Conservation (phyloP, 2,113 vertebrate genomes). For the Excalfactoria chinensis region DNA sequence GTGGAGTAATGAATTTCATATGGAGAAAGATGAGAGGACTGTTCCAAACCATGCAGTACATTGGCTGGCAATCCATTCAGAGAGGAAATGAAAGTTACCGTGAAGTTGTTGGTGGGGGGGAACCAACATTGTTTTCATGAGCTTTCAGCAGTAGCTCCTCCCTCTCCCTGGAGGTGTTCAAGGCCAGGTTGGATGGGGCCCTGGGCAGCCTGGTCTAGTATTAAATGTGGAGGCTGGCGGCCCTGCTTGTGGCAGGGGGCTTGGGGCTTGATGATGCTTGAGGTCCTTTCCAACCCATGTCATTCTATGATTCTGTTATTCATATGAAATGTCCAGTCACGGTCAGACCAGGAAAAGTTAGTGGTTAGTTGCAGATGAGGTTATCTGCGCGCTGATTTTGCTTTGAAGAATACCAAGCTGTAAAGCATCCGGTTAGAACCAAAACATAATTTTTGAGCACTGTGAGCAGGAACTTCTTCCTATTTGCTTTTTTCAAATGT, state of each 20-base stretch:
- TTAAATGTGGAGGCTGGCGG: too few species aligned
- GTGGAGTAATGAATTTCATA: not conserved
- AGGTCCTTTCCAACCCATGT: too few species aligned
- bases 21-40: not conserved
- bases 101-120: not conserved
- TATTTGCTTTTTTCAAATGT: slow-evolving; percentile 62
- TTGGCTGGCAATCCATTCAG: not conserved
- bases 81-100: not conserved
- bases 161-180: not conserved
- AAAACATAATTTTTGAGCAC: slow-evolving; percentile 54
- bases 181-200: too few species aligned
- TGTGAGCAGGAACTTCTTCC: slow-evolving; percentile 33
- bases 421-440: slow-evolving; percentile 34
- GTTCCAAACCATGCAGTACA: not conserved
- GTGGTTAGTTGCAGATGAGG: slow-evolving; percentile 16
- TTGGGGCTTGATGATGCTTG: too few species aligned
- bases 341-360: slow-evolving; percentile 15
- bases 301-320: not conserved
- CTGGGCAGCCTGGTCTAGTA: too few species aligned
- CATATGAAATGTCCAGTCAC: not conserved
- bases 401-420: slow-evolving; percentile 16
- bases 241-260: too few species aligned
- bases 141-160: not conserved
- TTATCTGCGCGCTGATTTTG: slow-evolving; percentile 33
- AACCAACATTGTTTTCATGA: not conserved